Evolutionary conservation across 1,140 invertebrate species (phyloP), one percentile per base, ranked within the genome.

Genomic region (Macrotrachela quadricornifera): DNA sequence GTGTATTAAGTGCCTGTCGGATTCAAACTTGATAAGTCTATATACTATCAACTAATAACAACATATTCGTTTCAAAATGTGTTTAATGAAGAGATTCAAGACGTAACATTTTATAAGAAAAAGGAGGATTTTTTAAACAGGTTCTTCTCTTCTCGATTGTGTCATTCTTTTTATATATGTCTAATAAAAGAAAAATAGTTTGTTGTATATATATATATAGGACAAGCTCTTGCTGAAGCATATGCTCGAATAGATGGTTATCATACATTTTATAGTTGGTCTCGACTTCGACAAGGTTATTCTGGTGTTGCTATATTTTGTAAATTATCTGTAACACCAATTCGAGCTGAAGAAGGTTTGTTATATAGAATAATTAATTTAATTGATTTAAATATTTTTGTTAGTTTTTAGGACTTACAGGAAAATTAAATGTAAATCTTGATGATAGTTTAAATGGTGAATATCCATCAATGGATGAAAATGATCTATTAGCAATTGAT

Each of bases 191-290:
- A 49, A 41, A 15, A 42, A 21, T 12, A 37, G 4, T 13, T 30
- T 49, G 17, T 42, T 15, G 0, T 30, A 13, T 57, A 38, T 58
- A 49, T 52, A 50, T 41, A 61, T 61, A 16, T 59, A 74, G 73
- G 71, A 43, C 67, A 71, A 49, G 61, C 64, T 59, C 54, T 74
- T 37, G 68, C 70, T 61, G 71, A 72, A 59, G 56, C 58, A 9
- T 63, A 62, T 44, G 73, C 71, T 14, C 61, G 70, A 41, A 63
- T 74, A 39, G 65, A 71, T 12, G 72, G 68, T 12, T 74, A 70
- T 57, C 70, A 63, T 50, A 69, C 73, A 3, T 75, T 74, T 57
- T 75, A 72, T 61, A 69, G 67, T 48, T 75, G 71, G 51, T 72
- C 71, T 12, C 59, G 64, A 41, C 66, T 65, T 40, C 61, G 64